phyloP scores from a whole-genome alignment of 2,888 invertebrate species.

The Parapristionchus giblindavisi region DNA sequence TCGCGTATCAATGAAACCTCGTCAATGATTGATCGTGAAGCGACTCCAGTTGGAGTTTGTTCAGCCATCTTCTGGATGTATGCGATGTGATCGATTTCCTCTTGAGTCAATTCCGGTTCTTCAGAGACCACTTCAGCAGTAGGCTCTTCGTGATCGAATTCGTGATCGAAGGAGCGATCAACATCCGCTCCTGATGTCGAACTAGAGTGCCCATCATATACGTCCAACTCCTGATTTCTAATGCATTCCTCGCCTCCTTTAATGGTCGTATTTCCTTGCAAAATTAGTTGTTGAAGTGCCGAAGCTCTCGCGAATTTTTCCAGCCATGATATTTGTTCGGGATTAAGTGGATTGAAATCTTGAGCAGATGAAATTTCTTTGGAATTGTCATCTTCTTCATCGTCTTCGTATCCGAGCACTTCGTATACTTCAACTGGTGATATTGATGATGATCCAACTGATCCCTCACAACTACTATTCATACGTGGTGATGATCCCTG shows the following conservation, averaged over 20 bases:
- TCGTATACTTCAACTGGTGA: not conserved
- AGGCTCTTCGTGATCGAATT: no score
- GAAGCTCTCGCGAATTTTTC: constrained; percentile 7
- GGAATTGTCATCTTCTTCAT: not conserved
- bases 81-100: constrained; percentile 46
- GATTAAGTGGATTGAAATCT: not conserved
- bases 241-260: not conserved
- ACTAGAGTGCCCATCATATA: no score
- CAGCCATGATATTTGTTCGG: not conserved
- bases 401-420: not conserved
- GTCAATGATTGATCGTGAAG: no score
- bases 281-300: not conserved
- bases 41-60: constrained; percentile 34
- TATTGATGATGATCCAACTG: not conserved
- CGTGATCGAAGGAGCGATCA: no score
- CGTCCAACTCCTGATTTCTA: not conserved
- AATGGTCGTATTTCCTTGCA: not conserved
- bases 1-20: no score
- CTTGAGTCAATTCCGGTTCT: constrained; percentile 39
- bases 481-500: not conserved
- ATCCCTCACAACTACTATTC: not conserved
- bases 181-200: no score
- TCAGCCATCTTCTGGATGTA: constrained; percentile 40
- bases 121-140: no score
- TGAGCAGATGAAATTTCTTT: not conserved